Evolutionary conservation across 2,888 invertebrate species (phyloP).

Genomic region (Ormyrus pomaceus): DNA sequence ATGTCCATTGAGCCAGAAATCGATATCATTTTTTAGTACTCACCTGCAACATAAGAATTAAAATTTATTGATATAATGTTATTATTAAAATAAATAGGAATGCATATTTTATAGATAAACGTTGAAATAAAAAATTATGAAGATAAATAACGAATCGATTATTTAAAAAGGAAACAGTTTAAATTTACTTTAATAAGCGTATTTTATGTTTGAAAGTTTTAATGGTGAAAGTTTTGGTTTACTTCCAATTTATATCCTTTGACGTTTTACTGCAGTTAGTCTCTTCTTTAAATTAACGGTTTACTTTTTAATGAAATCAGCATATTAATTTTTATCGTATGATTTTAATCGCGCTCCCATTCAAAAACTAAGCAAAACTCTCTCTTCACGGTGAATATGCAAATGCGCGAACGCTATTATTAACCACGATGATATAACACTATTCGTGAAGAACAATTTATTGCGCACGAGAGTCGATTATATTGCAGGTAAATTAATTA

Average conservation of each 20-base stretch:
- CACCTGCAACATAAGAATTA: too few relatives aligned
- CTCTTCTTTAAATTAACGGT: slow-evolving; percentile 20
- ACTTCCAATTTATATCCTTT: slow-evolving; percentile 26
- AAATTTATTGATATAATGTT: too few relatives aligned
- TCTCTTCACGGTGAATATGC: not conserved
- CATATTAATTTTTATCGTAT: slow-evolving; percentile 32
- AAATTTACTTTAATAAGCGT: slow-evolving; percentile 34
- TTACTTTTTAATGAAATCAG: slow-evolving; percentile 10
- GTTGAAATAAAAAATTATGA: too few relatives aligned
- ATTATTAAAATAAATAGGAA: too few relatives aligned
- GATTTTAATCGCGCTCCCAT: not conserved
- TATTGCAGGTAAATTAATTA: slow-evolving; percentile 26
- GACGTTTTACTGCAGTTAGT: slow-evolving; percentile 42
- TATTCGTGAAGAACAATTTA: slow-evolving; percentile 8
- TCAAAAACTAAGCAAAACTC: not conserved
- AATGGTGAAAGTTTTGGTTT: slow-evolving; percentile 50
- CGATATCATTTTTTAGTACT: too few relatives aligned
- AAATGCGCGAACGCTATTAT: not conserved
- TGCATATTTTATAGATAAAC: too few relatives aligned
- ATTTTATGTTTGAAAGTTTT: slow-evolving; percentile 46
- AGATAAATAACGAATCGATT: too few relatives aligned
- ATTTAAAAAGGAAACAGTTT: not conserved
- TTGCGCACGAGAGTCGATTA: slow-evolving; percentile 11
- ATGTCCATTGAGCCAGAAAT: too few relatives aligned
- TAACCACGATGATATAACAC: slow-evolving; percentile 13